A percentile compares a stretch with the other conserved stretches of the same genome.
Conservation (phyloP, 2,113 vertebrate genomes). For the Numenius arquata region DNA sequence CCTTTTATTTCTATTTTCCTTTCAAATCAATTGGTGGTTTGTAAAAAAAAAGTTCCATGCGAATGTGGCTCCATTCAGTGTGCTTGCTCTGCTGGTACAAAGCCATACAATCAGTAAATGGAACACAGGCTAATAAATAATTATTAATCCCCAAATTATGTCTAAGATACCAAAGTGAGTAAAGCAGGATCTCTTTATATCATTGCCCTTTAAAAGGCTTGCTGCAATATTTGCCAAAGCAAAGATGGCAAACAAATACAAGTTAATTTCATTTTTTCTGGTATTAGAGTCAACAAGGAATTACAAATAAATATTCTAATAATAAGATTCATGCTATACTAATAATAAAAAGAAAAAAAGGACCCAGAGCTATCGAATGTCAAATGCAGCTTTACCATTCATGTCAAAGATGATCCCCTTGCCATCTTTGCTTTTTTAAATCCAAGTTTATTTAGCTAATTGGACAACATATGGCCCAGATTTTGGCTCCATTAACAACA, state of each 20-base stretch:
- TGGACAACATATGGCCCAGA: not conserved
- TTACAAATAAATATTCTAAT: not conserved
- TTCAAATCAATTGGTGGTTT: not conserved
- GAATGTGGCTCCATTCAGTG: not conserved
- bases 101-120: not conserved
- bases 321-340: not conserved
- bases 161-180: not conserved
- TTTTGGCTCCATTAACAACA: not conserved
- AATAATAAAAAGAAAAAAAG: not conserved
- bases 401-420: not conserved
- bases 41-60: not conserved
- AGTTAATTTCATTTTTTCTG: not conserved
- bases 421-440: not conserved
- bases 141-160: not conserved
- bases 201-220: not conserved
- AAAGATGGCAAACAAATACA: not conserved
- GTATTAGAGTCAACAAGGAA: not conserved
- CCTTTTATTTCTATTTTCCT: not conserved
- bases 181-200: not conserved
- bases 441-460: not conserved
- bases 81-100: not conserved
- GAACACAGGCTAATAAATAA: not conserved
- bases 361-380: not conserved
- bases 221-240: not conserved
- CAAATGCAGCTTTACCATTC: not conserved